Percentiles rank a stretch among this genome's conserved stretches.
Conservation (phyloP, 2,888 invertebrate genomes). For the Platerodrilus igneus region DNA sequence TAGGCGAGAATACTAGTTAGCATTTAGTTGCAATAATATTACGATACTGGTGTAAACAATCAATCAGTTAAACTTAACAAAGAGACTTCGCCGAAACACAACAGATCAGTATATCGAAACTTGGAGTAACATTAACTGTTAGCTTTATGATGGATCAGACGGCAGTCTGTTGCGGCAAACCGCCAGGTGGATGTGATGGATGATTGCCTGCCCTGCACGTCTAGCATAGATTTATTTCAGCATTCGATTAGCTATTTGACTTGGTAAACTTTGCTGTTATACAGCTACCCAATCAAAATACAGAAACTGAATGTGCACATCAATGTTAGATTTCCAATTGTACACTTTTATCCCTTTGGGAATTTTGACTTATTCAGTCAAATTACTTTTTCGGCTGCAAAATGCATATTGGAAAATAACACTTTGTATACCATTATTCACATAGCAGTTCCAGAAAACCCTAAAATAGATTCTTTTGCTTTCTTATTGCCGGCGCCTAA, state of each 20-base stretch:
- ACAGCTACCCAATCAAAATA: too few species aligned
- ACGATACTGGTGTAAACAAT: too few species aligned
- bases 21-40: too few species aligned
- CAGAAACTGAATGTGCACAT: too few species aligned
- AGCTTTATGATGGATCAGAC: slow-evolving; percentile 28
- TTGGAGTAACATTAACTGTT: slow-evolving; percentile 16
- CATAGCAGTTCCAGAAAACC: too few species aligned
- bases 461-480: slow-evolving; percentile 3
- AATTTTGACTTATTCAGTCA: slow-evolving; percentile 10
- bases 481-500: slow-evolving; percentile 7
- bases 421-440: too few species aligned
- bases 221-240: slow-evolving; percentile 29
- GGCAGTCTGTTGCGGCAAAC: slow-evolving; percentile 25
- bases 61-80: too few species aligned
- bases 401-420: too few species aligned
- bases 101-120: slow-evolving; percentile 21
- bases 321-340: slow-evolving; percentile 29
- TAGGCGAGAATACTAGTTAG: too few species aligned
- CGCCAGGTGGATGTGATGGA: slow-evolving; percentile 28
- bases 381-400: slow-evolving; percentile 20
- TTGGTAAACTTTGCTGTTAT: slow-evolving; percentile 34
- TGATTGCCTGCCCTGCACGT: slow-evolving; percentile 21
- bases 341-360: slow-evolving; percentile 14
- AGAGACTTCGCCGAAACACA: too few species aligned
- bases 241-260: slow-evolving; percentile 34